Evolutionary conservation across 2,888 invertebrate species (phyloP).

Genomic region (Timandra comae): DNA sequence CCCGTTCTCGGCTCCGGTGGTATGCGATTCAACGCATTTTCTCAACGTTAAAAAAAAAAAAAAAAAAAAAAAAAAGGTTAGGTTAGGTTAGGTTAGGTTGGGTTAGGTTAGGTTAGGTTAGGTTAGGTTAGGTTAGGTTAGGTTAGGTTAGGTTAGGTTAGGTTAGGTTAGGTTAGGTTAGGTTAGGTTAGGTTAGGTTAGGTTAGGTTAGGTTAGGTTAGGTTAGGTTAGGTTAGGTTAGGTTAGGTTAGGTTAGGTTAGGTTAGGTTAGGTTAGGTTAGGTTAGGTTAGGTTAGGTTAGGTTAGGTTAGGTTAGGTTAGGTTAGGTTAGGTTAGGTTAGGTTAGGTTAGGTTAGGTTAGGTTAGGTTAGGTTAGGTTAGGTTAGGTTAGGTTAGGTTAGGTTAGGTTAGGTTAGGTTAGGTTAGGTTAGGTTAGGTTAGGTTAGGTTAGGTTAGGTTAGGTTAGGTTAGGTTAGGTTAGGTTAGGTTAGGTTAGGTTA

Average conservation of each 20-base stretch:
- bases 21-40: too few relatives aligned
- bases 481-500: constrained; percentile 9
- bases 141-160: constrained; percentile 12
- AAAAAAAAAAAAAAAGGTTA: too few relatives aligned
- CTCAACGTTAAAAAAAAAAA: too few relatives aligned
- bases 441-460: constrained; percentile 14
- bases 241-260: constrained; percentile 1
- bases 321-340: constrained; percentile 14
- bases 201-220: constrained; percentile 10
- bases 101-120: constrained; percentile 14
- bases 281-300: constrained; percentile 3
- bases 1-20: too few relatives aligned
- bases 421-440: constrained; percentile 15
- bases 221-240: constrained; percentile 7
- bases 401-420: constrained; percentile 13
- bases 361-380: constrained; percentile 17
- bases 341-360: constrained; percentile 18
- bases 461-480: constrained; percentile 12
- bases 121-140: constrained; percentile 14
- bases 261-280: constrained; percentile 3
- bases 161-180: constrained; percentile 16
- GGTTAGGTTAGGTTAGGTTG: constrained; percentile 17
- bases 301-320: constrained; percentile 2
- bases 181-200: constrained; percentile 11
- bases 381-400: constrained; percentile 14